A percentile compares a stretch with the other conserved stretches of the same genome.
These are phyloP conservation scores for Cryptoblepharus egeriae DNA, from an alignment of 2,797 vertebrate genomes.

Conservation along the genomic window DNA sequence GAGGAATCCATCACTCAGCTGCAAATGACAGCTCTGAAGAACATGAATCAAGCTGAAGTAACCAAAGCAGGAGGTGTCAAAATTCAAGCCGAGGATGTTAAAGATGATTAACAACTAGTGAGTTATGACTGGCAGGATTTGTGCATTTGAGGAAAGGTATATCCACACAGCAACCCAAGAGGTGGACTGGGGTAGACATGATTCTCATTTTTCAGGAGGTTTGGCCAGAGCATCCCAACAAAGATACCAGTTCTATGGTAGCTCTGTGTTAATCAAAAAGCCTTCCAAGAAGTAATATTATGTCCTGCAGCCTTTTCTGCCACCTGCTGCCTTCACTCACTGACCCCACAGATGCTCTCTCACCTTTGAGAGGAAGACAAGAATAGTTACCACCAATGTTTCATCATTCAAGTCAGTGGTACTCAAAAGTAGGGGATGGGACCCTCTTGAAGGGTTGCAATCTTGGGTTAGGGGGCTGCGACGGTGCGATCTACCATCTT, in stretches of 20 bases:
- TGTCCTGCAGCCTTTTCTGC: not conserved
- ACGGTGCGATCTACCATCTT: too few relatives aligned
- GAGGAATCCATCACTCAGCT: slow-evolving; percentile 24
- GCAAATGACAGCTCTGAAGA: slow-evolving; percentile 15
- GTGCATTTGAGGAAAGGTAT: slow-evolving; percentile 34
- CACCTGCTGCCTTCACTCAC: not conserved
- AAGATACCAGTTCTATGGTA: slow-evolving; percentile 4
- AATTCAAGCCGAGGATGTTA: slow-evolving; percentile 24
- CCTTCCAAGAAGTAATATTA: not conserved
- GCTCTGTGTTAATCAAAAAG: slow-evolving; percentile 5
- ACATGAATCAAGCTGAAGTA: slow-evolving; percentile 38
- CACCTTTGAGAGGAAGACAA: not conserved
- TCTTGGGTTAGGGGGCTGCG: too few relatives aligned
- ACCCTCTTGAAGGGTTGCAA: too few relatives aligned
- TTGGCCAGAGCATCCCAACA: slow-evolving; percentile 15
- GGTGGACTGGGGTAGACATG: not conserved
- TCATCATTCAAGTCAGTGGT: too few relatives aligned
- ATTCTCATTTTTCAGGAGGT: not conserved
- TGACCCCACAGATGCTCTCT: not conserved
- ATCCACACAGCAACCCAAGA: slow-evolving; percentile 12
- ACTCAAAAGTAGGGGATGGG: too few relatives aligned
- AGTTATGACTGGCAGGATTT: slow-evolving; percentile 6
- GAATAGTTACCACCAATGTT: not conserved
- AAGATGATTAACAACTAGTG: slow-evolving; percentile 33
- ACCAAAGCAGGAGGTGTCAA: slow-evolving; percentile 35